A percentile compares a stretch with the other conserved stretches of the same genome.
Conservation (phyloP, 2,797 vertebrate species). For the Strix occidentalis region DNA sequence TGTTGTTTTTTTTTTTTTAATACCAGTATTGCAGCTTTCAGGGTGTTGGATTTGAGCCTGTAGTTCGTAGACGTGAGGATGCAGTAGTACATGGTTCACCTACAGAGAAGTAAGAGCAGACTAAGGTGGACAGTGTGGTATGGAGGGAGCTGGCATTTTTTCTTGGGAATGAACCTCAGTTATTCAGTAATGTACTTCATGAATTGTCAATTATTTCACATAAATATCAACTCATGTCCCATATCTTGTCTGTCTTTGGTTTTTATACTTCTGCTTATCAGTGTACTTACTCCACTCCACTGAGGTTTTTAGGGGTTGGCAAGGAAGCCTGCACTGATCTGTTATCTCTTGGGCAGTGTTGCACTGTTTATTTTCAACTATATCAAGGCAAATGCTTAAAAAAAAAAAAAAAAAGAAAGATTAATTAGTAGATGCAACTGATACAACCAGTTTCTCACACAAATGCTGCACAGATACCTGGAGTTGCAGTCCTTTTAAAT, state of each 20-base stretch:
- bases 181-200: not conserved
- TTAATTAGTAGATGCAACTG: not conserved
- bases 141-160: not conserved
- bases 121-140: not conserved
- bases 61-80: not conserved
- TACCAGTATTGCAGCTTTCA: not conserved
- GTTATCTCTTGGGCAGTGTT: not conserved
- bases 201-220: not conserved
- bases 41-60: not conserved
- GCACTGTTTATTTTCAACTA: not conserved
- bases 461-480: not conserved
- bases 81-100: not conserved
- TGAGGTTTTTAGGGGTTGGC: not conserved
- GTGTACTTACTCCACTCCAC: not conserved
- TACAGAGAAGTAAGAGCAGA: not conserved
- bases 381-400: not conserved
- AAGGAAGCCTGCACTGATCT: not conserved
- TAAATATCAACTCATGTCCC: not conserved
- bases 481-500: not conserved
- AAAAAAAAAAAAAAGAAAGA: rapidly evolving
- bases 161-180: not conserved
- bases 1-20: not conserved
- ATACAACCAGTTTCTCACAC: not conserved
- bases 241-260: not conserved
- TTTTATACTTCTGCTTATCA: not conserved